These are phyloP conservation scores for Lacanobia oleracea DNA, from an alignment of 2,888 invertebrate species.

Conservation along the genomic window DNA sequence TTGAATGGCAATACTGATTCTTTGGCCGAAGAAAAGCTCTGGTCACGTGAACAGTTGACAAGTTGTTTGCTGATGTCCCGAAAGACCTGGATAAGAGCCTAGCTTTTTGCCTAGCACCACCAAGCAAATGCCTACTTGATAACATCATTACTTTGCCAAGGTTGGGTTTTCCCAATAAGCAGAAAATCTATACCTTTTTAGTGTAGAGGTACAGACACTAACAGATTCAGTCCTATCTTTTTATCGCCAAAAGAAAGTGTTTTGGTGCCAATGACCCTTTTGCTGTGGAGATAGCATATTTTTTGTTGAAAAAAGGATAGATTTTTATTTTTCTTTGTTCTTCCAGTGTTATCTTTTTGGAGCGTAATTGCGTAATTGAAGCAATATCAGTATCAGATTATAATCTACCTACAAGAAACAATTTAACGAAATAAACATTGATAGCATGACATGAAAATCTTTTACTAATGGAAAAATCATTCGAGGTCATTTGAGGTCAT, in stretches of 20 bases:
- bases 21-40: too few relatives aligned
- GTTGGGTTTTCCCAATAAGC: neutral
- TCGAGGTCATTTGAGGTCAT: slow-evolving; percentile 54
- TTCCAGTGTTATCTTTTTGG: slow-evolving; percentile 15
- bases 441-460: slow-evolving; percentile 13
- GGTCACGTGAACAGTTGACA: too few relatives aligned
- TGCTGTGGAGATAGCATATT: slow-evolving; percentile 3
- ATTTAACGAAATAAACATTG: slow-evolving; percentile 11
- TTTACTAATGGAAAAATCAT: slow-evolving; percentile 10
- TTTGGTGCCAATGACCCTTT: slow-evolving; percentile 32
- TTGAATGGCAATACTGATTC: too few relatives aligned
- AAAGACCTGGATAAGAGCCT: too few relatives aligned
- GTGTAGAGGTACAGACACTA: neutral
- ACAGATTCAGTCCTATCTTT: neutral
- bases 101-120: neutral
- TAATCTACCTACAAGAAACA: slow-evolving; percentile 1
- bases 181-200: neutral
- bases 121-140: neutral
- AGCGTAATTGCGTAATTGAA: slow-evolving; percentile 28
- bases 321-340: slow-evolving; percentile 41
- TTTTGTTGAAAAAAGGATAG: slow-evolving; percentile 1
- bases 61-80: too few relatives aligned
- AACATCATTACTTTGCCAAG: neutral
- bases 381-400: slow-evolving; percentile 11
- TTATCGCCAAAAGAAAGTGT: slow-evolving; percentile 25